Base-by-base conservation (phyloP, 2,888 invertebrate genomes). In the Leucophenga maculata region DNA sequence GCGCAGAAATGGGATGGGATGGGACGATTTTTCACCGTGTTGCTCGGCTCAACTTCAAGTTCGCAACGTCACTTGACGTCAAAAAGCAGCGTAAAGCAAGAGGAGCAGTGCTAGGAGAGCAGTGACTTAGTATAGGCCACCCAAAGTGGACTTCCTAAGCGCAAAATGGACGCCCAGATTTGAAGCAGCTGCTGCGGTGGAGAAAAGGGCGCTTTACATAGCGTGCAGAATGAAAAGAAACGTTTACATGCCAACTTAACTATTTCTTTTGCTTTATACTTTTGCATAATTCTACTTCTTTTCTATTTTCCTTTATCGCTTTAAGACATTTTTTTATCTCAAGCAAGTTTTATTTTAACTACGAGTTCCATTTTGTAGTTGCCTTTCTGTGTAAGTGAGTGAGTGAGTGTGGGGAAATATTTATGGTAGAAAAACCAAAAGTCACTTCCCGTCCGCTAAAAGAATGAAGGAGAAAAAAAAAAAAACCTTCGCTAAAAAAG, bases 361-460 rank as follows among this genome's bases (percentile, higher is more conserved):
- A 75, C 78, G 76, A 76, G 77, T 78, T 22, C 22, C 31, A 31
- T n/a, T 26, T 55, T 16, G 11, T n/a, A 16, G n/a, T 26, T 22
- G 48, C 2, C 2, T 16, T n/a, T n/a, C 3, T 16, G 59, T 32
- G 65, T 44, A 22, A 62, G 52, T 69, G 60, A 13, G 59, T 55
- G 50, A 3, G 26, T 74, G 77, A 69, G 75, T 64, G 54, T 78
- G 82, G 77, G 77, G 74, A 73, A 78, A 85, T 79, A 84, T 85
- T 85, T 84, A 81, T 85, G 75, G 77, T 77, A 76, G 70, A 85
- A 85, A 84, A 86, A 85, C 79, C 78, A 78, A 85, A 76, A 85
- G 84, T 85, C 85, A 86, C 86, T 86, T 86, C 86, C 86, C 86
- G 77, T 72, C 71, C 76, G 75, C 72, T 74, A 74, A 73, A 52